Conservation (phyloP, 2,888 invertebrate genomes). For the Thysanoteuthis rhombus region DNA sequence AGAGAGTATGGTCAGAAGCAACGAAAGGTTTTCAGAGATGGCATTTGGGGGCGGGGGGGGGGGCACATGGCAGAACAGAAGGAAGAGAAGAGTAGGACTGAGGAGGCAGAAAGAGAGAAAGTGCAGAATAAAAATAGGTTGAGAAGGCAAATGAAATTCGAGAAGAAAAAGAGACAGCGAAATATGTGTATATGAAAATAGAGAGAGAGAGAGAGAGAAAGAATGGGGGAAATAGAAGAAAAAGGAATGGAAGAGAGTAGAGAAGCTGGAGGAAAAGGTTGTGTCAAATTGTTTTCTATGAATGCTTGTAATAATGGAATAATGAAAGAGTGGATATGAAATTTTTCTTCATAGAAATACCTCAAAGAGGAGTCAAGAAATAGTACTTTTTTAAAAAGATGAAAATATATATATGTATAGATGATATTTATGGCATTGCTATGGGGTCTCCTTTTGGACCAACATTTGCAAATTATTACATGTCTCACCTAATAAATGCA, state of each 20-base stretch:
- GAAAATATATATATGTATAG: no score
- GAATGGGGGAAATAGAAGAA: no score
- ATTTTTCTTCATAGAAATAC: not conserved
- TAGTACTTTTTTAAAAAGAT: not conserved
- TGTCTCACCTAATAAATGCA: no score
- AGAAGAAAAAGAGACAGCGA: no score
- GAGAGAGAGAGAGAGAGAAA: no score
- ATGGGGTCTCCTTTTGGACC: no score
- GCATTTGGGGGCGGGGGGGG: not conserved
- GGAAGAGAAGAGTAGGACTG: not conserved
- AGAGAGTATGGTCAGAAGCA: not conserved
- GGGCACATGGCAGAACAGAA: not conserved
- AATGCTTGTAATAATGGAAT: not conserved
- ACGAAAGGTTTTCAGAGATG: not conserved
- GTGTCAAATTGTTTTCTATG: not conserved
- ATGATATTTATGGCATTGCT: no score
- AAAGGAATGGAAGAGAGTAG: not conserved
- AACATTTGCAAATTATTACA: no score
- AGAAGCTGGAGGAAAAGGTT: not conserved
- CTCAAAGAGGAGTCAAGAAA: not conserved
- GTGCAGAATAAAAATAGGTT: no score
- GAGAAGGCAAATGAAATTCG: no score
- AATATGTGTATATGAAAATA: no score
- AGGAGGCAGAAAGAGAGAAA: no score
- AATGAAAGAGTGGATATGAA: not conserved